These are phyloP conservation scores for Syngnathus scovelli DNA, from an alignment of 2,113 vertebrate genomes.

Conservation along the genomic window DNA sequence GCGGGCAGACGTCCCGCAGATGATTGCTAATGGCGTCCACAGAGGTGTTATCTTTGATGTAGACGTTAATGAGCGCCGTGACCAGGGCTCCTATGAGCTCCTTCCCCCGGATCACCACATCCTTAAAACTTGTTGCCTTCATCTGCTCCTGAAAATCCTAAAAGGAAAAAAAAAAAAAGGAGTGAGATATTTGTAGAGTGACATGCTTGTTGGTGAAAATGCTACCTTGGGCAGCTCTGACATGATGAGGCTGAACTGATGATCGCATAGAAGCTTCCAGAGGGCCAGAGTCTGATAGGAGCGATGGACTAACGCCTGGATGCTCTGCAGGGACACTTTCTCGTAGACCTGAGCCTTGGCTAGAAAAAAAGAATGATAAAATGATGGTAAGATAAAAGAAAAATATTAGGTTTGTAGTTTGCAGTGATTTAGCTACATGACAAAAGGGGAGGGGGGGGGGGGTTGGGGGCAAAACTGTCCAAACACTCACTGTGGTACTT, in stretches of 20 bases:
- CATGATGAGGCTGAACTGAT: conserved; percentile 88
- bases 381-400: conserved; percentile 1
- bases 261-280: conserved; percentile 94
- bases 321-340: conserved; percentile 87
- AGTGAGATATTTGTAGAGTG: background rate
- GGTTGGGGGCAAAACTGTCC: background rate
- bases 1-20: conserved; percentile 86
- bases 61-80: conserved; percentile 91
- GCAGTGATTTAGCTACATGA: too few relatives aligned
- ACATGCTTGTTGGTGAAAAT: background rate
- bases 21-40: conserved; percentile 91
- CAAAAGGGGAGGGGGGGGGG: too few relatives aligned
- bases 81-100: conserved; percentile 90
- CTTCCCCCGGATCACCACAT: conserved; percentile 86
- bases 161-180: conserved; percentile 5
- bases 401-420: too few relatives aligned
- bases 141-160: conserved; percentile 94
- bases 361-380: conserved; percentile 33
- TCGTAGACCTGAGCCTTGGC: conserved; percentile 91
- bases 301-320: conserved; percentile 88
- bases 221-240: conserved; percentile 90
- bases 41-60: conserved; percentile 91
- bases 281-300: conserved; percentile 91
- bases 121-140: conserved; percentile 88
- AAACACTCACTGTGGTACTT: conserved; percentile 83